A percentile compares a stretch with the other conserved stretches of the same genome.
Evolutionary conservation across 1,140 invertebrate genomes (phyloP).

Genomic region (Choristoneura fumiferana): DNA sequence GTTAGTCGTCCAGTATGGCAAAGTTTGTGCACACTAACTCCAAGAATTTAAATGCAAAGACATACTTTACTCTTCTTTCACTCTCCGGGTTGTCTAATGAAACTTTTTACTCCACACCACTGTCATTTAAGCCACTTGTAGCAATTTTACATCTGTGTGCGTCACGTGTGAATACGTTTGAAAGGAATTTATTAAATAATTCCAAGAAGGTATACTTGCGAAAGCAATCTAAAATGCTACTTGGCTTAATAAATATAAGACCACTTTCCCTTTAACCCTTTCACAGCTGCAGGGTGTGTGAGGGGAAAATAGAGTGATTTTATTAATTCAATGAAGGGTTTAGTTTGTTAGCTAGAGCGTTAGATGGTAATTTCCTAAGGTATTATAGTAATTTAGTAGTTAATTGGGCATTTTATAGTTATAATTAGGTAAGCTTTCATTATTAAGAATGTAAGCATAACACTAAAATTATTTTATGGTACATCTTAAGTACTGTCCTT

Average conservation of each 20-base stretch:
- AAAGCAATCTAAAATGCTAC: not conserved
- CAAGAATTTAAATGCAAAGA: too few relatives aligned
- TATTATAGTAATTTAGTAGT: not conserved
- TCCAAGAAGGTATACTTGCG: not conserved
- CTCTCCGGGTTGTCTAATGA: too few relatives aligned
- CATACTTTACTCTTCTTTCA: too few relatives aligned
- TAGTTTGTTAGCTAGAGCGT: not conserved
- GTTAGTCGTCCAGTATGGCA: too few relatives aligned
- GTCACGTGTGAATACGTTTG: slow-evolving; percentile 1
- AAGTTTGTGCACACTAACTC: too few relatives aligned
- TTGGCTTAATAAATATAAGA: not conserved
- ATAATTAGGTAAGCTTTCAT: too few relatives aligned
- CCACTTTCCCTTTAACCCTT: not conserved
- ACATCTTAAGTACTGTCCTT: too few relatives aligned
- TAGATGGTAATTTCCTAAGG: not conserved
- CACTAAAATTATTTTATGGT: too few relatives aligned
- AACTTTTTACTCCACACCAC: too few relatives aligned
- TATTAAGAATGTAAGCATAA: too few relatives aligned
- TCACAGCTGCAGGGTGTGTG: too few relatives aligned
- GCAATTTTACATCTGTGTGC: not conserved
- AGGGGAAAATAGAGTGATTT: not conserved
- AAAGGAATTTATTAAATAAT: slow-evolving; percentile 18
- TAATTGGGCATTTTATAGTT: not conserved
- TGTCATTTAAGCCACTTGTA: too few relatives aligned
- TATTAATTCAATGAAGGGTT: slow-evolving; percentile 2